Percentiles rank a stretch among this genome's conserved stretches.
Evolutionary conservation across 2,888 invertebrate genomes (phyloP).

Genomic region (Hirtodrosophila histrioides): DNA sequence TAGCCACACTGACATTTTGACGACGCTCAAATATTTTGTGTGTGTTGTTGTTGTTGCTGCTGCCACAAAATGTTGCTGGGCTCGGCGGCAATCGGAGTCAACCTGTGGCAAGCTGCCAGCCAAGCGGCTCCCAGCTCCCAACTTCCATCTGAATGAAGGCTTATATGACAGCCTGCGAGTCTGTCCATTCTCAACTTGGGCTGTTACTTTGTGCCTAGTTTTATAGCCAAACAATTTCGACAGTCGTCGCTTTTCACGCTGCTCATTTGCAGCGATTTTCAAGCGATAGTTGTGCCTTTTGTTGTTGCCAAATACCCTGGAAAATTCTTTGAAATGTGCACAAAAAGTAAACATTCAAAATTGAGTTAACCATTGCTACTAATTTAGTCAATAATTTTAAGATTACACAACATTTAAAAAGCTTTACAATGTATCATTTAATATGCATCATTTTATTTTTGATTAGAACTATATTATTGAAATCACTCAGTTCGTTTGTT

Average conservation of each 20-base stretch:
- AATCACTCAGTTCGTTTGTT: too few species aligned
- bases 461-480: too few species aligned
- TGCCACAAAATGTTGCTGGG: constrained; percentile 72
- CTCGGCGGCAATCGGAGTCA: constrained; percentile 49
- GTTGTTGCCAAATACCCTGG: constrained; percentile 30
- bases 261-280: constrained; percentile 72
- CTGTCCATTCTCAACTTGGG: constrained; percentile 43
- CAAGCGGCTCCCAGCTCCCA: constrained; percentile 57
- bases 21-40: constrained; percentile 56
- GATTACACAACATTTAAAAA: too few species aligned
- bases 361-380: too few species aligned
- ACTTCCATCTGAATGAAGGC: constrained; percentile 66
- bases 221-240: constrained; percentile 72
- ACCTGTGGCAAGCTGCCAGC: constrained; percentile 49
- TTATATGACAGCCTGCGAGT: constrained; percentile 56
- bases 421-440: too few species aligned
- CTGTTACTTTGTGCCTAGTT: constrained; percentile 59
- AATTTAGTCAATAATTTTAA: too few species aligned
- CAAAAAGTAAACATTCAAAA: too few species aligned
- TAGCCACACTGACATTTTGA: constrained; percentile 70
- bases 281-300: constrained; percentile 47
- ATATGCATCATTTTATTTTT: too few species aligned
- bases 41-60: constrained; percentile 30
- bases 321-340: background rate
- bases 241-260: constrained; percentile 65